A percentile compares a stretch with the other conserved stretches of the same genome.
These are phyloP conservation scores for Drosophila ananassae DNA, from an alignment of 1,140 invertebrate genomes.

Conservation along the genomic window DNA sequence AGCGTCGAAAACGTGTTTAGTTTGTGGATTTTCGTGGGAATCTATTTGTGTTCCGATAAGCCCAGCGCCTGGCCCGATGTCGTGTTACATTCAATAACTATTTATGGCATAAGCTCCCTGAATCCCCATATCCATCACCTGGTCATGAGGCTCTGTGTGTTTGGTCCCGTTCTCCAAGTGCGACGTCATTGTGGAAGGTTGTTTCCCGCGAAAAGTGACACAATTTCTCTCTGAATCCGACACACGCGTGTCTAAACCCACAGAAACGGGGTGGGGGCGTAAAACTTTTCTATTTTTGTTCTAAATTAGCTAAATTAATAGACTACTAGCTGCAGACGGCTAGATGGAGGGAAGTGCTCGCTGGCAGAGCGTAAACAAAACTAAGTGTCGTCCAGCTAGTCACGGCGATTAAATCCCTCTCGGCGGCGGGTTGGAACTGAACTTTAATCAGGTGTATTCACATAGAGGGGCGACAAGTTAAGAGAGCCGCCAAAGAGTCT, in stretches of 20 bases:
- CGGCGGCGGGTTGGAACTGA: constrained; percentile 21
- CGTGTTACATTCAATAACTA: constrained; percentile 32
- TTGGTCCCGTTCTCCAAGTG: constrained; percentile 15
- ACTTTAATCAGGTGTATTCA: constrained; percentile 45
- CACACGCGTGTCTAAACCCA: constrained; percentile 39
- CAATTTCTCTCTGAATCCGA: constrained; percentile 46
- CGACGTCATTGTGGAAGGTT: constrained; percentile 40
- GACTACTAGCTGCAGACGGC: not conserved
- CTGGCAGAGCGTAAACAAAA: constrained; percentile 43
- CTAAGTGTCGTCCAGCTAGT: constrained; percentile 40
- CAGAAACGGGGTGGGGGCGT: not conserved
- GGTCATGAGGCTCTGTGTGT: constrained; percentile 44
- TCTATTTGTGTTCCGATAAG: constrained; percentile 30
- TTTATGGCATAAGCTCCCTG: constrained; percentile 29
- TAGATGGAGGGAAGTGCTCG: constrained; percentile 16
- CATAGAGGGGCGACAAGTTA: constrained; percentile 1
- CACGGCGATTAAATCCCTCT: constrained; percentile 47
- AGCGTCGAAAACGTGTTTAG: constrained; percentile 11
- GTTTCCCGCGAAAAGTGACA: constrained; percentile 15
- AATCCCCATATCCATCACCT: constrained; percentile 38
- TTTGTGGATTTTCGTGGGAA: constrained; percentile 22
- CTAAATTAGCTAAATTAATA: constrained; percentile 31
- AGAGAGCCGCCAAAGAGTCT: constrained; percentile 2
- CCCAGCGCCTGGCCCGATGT: not conserved
- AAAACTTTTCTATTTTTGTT: constrained; percentile 50